Percentiles rank a stretch among this genome's conserved stretches.
Evolutionary conservation across 2,888 invertebrate species (phyloP).

Genomic region (Shargacucullia verbasci): DNA sequence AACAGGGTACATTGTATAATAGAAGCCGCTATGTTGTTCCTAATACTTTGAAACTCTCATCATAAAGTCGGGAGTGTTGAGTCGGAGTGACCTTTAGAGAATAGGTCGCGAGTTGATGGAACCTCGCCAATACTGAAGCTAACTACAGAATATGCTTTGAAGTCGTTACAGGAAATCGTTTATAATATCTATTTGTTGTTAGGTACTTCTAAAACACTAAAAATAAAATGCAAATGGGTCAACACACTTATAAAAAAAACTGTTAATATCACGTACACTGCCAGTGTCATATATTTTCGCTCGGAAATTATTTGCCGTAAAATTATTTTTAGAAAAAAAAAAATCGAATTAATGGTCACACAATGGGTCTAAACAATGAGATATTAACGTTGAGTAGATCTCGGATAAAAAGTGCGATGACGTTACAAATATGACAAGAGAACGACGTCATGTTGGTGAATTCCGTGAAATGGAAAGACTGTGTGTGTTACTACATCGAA

Average conservation of each 20-base stretch:
- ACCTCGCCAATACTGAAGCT: conserved; percentile 56
- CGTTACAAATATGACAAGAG: conserved; percentile 24
- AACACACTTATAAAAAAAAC: neutral
- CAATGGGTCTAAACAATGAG: conserved; percentile 34
- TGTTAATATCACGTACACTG: too few relatives aligned
- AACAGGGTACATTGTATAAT: too few relatives aligned
- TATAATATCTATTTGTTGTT: conserved; percentile 55
- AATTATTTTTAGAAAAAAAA: conserved; percentile 2
- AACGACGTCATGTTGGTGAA: conserved; percentile 18
- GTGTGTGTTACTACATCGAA: too few relatives aligned
- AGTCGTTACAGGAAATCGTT: conserved; percentile 61
- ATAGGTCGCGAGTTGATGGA: conserved; percentile 59
- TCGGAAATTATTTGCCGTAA: too few relatives aligned
- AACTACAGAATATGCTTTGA: conserved; percentile 57
- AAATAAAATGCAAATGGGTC: conserved; percentile 18
- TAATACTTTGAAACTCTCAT: conserved; percentile 27
- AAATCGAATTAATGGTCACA: conserved; percentile 22
- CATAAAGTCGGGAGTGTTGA: conserved; percentile 22
- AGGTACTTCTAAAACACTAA: conserved; percentile 34
- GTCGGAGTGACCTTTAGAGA: conserved; percentile 60
- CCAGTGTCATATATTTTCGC: too few relatives aligned
- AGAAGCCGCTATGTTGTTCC: too few relatives aligned
- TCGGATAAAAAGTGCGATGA: conserved; percentile 37
- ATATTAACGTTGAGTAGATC: conserved; percentile 36
- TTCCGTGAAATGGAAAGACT: conserved; percentile 11